Percentiles rank a stretch among this genome's conserved stretches.
Evolutionary conservation across 2,888 invertebrate species (phyloP).

Genomic region (Ophion ellenae): DNA sequence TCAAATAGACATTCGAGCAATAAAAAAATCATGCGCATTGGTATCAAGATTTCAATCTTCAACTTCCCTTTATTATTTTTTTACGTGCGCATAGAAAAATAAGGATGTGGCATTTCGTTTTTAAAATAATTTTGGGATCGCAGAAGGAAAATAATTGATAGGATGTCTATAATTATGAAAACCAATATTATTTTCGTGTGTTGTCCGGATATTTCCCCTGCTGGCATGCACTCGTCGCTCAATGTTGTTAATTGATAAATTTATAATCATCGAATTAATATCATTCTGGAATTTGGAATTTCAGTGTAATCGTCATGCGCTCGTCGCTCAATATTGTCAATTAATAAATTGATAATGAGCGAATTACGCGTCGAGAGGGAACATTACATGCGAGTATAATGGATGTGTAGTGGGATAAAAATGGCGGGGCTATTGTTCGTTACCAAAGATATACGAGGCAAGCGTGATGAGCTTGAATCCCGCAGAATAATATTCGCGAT

Average conservation of each 20-base stretch:
- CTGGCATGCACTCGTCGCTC: background rate
- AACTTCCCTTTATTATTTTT: too few relatives aligned
- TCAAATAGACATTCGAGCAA: background rate
- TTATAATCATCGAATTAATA: too few relatives aligned
- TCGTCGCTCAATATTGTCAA: background rate
- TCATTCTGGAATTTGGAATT: too few relatives aligned
- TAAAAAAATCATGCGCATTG: background rate
- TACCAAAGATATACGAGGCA: background rate
- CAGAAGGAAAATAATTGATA: background rate
- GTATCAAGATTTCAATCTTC: background rate
- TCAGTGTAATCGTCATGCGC: too few relatives aligned
- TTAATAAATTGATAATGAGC: slow-evolving; percentile 3
- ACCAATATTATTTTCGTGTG: background rate
- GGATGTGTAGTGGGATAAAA: background rate
- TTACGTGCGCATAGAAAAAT: background rate
- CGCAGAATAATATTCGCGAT: slow-evolving; percentile 49
- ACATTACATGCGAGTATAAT: background rate
- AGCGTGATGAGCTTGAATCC: slow-evolving; percentile 28
- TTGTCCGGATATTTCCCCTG: background rate
- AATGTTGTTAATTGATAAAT: too few relatives aligned
- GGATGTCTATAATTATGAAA: background rate
- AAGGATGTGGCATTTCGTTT: background rate
- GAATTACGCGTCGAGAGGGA: slow-evolving; percentile 18
- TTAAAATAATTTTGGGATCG: background rate
- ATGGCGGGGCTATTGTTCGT: slow-evolving; percentile 34